Evolutionary conservation across 2,797 vertebrate species (phyloP).

Genomic region (Masticophis lateralis): DNA sequence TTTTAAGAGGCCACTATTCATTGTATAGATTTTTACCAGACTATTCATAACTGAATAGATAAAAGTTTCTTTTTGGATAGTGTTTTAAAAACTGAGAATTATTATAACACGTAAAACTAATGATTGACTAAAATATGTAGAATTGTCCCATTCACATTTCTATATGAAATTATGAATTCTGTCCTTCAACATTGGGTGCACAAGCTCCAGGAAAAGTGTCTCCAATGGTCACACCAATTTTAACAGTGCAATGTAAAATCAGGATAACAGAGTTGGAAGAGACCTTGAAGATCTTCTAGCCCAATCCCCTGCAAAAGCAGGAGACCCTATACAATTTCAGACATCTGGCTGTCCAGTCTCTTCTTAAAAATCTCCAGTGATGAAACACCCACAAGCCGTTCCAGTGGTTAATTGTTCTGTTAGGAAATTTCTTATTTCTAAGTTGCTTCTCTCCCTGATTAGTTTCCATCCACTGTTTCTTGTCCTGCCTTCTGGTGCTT

Average conservation of each 20-base stretch:
- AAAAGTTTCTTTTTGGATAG: not conserved
- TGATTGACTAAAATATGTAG: not conserved
- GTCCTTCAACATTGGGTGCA: not conserved
- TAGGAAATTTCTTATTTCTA: not conserved
- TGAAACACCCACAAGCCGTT: not conserved
- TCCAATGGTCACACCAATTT: not conserved
- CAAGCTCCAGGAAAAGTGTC: not conserved
- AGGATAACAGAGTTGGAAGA: no score
- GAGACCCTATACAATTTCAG: not conserved
- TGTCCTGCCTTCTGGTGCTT: not conserved
- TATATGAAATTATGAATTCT: not conserved
- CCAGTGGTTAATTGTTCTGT: not conserved
- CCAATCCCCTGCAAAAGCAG: not conserved
- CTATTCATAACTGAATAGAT: not conserved
- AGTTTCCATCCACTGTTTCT: not conserved
- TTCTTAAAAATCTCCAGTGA: not conserved
- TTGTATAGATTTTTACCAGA: not conserved
- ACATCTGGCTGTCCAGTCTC: not conserved
- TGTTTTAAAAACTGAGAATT: not conserved
- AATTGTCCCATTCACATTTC: not conserved
- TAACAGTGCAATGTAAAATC: not conserved
- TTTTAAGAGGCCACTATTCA: not conserved
- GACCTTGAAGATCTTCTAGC: not conserved
- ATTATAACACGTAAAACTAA: not conserved
- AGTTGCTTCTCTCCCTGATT: not conserved